Evolutionary conservation across 2,797 vertebrate genomes (phyloP).

Genomic region (Eutrigla gurnardus): DNA sequence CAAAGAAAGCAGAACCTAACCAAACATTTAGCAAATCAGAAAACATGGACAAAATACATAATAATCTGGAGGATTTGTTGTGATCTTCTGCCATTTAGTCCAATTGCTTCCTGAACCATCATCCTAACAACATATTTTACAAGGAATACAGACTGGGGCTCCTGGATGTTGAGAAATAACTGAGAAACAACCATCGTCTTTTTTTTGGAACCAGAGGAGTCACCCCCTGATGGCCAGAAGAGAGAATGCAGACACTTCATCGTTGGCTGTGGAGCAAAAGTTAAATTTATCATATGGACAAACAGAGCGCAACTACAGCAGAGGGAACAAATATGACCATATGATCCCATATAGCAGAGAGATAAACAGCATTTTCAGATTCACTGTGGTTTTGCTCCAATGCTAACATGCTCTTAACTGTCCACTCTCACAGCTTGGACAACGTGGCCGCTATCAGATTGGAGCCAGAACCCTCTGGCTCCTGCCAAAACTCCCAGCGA

Average conservation of each 20-base stretch:
- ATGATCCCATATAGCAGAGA: neutral
- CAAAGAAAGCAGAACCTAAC: neutral
- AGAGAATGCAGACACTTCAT: no score
- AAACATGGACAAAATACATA: neutral
- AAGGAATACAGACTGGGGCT: no score
- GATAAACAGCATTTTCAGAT: neutral
- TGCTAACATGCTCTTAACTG: slow-evolving; percentile 19
- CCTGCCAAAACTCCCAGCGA: slow-evolving; percentile 13
- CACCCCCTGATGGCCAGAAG: no score
- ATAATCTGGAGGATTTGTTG: neutral
- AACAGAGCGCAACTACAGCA: neutral
- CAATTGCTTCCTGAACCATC: no score
- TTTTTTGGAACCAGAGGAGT: no score
- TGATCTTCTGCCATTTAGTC: neutral
- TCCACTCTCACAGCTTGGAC: slow-evolving; percentile 3
- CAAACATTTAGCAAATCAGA: neutral
- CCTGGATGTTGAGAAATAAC: no score
- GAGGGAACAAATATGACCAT: neutral
- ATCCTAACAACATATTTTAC: no score
- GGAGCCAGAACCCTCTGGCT: slow-evolving; percentile 10
- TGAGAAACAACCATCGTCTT: no score
- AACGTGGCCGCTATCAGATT: neutral
- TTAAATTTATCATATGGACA: neutral
- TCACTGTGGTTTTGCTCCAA: slow-evolving; percentile 23
- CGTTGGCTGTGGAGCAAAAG: no score